These are phyloP conservation scores for Pantherophis alleghaniensis DNA, from an alignment of 2,797 vertebrate genomes.

Conservation along the genomic window DNA sequence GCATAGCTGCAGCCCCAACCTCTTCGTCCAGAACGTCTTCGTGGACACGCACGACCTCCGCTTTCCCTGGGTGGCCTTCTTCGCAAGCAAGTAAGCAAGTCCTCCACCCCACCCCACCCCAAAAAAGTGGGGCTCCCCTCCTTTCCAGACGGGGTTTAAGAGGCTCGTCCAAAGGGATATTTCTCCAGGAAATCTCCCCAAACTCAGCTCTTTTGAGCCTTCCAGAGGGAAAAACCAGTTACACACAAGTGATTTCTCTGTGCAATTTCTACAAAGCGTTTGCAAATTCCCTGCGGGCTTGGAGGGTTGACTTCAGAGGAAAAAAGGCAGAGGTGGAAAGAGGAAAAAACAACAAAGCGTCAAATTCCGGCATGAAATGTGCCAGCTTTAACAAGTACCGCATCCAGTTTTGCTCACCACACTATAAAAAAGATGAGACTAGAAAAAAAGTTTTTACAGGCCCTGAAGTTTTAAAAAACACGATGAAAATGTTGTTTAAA, in stretches of 20 bases:
- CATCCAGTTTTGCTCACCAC: no score
- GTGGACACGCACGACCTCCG: constrained; percentile 96
- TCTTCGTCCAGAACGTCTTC: constrained; percentile 98
- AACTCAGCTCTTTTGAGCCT: background rate
- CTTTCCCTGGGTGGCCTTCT: constrained; percentile 98
- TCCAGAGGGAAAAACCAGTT: background rate
- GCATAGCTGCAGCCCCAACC: constrained; percentile 98
- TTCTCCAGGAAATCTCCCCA: background rate
- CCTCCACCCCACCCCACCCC: background rate
- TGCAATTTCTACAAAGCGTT: background rate
- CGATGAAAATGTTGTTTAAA: background rate
- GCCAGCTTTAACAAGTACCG: background rate
- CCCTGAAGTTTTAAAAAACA: background rate
- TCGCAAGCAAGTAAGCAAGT: constrained; percentile 94
- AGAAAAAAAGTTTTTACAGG: background rate
- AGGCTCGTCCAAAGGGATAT: accelerated
- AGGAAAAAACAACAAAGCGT: background rate
- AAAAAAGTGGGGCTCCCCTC: background rate
- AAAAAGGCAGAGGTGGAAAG: no score
- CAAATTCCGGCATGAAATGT: background rate
- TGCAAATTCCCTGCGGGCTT: background rate
- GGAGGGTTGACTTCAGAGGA: background rate
- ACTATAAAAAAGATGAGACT: no score
- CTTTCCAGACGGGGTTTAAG: background rate
- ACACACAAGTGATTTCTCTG: background rate